Evolutionary conservation across 2,888 invertebrate species (phyloP).

Genomic region (Drosophila putrida): DNA sequence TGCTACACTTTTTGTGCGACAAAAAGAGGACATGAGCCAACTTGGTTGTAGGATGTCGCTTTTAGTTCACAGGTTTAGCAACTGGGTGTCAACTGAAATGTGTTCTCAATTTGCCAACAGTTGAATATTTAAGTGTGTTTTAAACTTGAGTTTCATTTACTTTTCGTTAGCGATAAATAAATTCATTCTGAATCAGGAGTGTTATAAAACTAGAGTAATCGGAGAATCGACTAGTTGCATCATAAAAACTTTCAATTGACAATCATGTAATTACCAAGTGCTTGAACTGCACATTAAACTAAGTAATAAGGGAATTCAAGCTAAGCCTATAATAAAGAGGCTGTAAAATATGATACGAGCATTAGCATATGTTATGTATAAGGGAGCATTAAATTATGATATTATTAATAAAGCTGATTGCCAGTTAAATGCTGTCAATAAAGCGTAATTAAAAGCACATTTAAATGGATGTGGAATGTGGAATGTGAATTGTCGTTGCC

Average conservation of each 20-base stretch:
- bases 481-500: constrained; percentile 2
- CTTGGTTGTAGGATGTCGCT: constrained; percentile 13
- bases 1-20: constrained; percentile 43
- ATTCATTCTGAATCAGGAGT: too few species aligned
- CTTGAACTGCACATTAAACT: background rate
- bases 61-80: constrained; percentile 8
- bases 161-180: background rate
- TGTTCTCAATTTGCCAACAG: background rate
- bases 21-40: constrained; percentile 11
- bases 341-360: constrained; percentile 4
- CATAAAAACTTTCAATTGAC: background rate
- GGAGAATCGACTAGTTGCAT: too few species aligned
- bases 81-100: constrained; percentile 13
- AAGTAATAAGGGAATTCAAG: background rate
- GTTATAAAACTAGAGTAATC: too few species aligned
- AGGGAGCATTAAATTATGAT: constrained; percentile 32
- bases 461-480: constrained; percentile 20
- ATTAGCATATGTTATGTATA: constrained; percentile 2
- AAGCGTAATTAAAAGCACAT: constrained; percentile 55
- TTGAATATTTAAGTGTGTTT: background rate
- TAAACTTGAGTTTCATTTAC: background rate
- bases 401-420: constrained; percentile 57
- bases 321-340: background rate
- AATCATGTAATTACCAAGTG: background rate
- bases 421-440: constrained; percentile 56